phyloP scores from a whole-genome alignment of 2,113 vertebrate species.

The Siphamia tubifer region DNA sequence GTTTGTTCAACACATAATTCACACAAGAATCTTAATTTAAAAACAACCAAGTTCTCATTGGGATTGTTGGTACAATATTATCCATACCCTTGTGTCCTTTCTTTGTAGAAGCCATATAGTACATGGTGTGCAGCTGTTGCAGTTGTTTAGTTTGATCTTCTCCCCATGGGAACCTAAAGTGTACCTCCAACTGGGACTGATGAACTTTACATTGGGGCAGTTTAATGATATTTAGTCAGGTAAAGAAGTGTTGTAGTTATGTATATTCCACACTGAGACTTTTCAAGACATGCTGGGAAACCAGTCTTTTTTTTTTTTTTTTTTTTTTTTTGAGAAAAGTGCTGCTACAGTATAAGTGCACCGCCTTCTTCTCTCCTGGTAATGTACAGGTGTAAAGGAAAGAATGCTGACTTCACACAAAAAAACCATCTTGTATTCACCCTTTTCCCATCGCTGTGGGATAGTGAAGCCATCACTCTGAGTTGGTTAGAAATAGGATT shows the following conservation, averaged over 20 bases:
- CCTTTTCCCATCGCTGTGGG: slow-evolving; percentile 1
- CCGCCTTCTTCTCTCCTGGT: slow-evolving; percentile 1
- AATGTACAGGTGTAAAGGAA: slow-evolving; percentile 32
- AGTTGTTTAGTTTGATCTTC: slow-evolving; percentile 1
- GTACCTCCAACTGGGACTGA: neutral
- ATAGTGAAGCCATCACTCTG: slow-evolving; percentile 42
- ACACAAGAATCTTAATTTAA: too few species aligned
- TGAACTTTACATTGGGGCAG: neutral
- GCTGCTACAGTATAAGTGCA: neutral
- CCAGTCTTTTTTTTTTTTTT: neutral
- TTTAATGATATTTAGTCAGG: neutral
- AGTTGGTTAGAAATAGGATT: slow-evolving; percentile 59
- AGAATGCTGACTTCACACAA: slow-evolving; percentile 59
- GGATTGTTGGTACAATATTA: too few species aligned
- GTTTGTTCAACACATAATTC: too few species aligned
- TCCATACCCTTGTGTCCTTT: slow-evolving; percentile 29
- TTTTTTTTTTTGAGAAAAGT: neutral
- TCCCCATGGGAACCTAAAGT: slow-evolving; percentile 3
- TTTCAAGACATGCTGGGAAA: neutral
- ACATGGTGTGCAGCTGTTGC: neutral
- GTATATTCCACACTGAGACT: neutral
- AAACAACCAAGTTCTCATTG: too few species aligned
- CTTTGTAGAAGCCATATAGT: neutral
- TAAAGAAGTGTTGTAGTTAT: neutral
- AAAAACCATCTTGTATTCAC: slow-evolving; percentile 35